Evolutionary conservation across 2,113 vertebrate genomes (phyloP).

Genomic region (Pantherophis guttatus): DNA sequence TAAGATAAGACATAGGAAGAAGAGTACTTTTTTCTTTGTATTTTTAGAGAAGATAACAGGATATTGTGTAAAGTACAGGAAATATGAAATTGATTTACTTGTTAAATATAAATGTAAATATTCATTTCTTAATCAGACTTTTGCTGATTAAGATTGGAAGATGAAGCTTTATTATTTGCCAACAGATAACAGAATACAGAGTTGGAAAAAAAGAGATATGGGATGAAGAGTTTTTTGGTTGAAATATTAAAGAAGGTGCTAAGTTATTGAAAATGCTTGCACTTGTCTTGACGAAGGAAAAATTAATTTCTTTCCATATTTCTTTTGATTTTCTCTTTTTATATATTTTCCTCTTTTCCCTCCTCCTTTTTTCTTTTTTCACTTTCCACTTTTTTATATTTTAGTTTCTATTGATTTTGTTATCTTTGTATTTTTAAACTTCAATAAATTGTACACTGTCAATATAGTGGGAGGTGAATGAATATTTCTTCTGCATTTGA

Average conservation of each 20-base stretch:
- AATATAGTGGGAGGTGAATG: not conserved
- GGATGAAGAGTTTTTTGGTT: not conserved
- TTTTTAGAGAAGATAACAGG: not conserved
- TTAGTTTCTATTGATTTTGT: not conserved
- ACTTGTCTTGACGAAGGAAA: not conserved
- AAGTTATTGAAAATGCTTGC: not conserved
- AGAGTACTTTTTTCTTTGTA: not conserved
- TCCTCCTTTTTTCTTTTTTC: not conserved
- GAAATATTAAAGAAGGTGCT: not conserved
- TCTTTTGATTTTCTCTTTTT: not conserved
- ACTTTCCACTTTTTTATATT: not conserved
- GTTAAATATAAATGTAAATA: not conserved
- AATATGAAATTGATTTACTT: not conserved
- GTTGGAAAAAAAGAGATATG: not conserved
- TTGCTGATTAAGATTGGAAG: not conserved
- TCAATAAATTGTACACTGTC: not conserved
- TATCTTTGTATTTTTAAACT: not conserved
- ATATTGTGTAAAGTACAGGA: not conserved
- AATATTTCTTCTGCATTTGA: not conserved
- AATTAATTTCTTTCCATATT: not conserved
- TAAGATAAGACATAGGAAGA: not conserved
- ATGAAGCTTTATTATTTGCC: not conserved
- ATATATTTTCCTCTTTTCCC: not conserved
- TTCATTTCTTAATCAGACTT: not conserved
- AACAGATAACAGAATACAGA: not conserved